Evolutionary conservation across 2,888 invertebrate species (phyloP), one percentile per base, ranked within the genome.

Genomic region (Pachydiplax longipennis): DNA sequence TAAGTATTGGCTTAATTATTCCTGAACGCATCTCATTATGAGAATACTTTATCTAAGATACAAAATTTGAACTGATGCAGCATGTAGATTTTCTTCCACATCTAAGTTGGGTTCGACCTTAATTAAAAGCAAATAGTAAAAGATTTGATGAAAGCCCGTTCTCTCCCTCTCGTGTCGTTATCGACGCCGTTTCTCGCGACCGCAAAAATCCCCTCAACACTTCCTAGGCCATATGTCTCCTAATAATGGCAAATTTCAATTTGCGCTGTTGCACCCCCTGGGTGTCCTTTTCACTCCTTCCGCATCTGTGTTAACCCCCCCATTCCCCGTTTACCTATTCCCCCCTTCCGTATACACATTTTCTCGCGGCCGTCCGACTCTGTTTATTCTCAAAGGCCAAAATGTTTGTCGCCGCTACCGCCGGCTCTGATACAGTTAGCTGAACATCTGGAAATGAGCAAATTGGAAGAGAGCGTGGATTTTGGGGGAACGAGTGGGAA

Each of bases 381-480:
- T 87, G 58, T 87, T 53, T 87, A 61, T 87, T 37, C 61, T 37
- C 87, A 37, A 31, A 87, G 87, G 35, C 65, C 37, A 40, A 65
- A 61, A 61, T 87, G 87, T 87, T 87, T 87, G 87, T 61, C 87
- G 31, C 40, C 82, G 44, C 53, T 58, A 37, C 87, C 87, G 65
- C 61, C 87, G 65, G 58, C 87, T 87, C 61, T 65, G 87, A 87
- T 87, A 87, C 87, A 61, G 87, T 87, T 87, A 65, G 87, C 87
- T 58, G 87, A 65, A 48, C 87, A 87, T 87, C 87, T 87, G 87
- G 87, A 87, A 87, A 87, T 87, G 87, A 87, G 61, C 87, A 87
- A 87, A 87, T 87, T 87, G 65, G 87, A 87, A 48, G 40, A 48
- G 48, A 31, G 83, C 53, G 83, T 83, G 83, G 83, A 58, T 83